Evolutionary conservation across 2,113 vertebrate genomes (phyloP).

Genomic region (Rallus limicola): DNA sequence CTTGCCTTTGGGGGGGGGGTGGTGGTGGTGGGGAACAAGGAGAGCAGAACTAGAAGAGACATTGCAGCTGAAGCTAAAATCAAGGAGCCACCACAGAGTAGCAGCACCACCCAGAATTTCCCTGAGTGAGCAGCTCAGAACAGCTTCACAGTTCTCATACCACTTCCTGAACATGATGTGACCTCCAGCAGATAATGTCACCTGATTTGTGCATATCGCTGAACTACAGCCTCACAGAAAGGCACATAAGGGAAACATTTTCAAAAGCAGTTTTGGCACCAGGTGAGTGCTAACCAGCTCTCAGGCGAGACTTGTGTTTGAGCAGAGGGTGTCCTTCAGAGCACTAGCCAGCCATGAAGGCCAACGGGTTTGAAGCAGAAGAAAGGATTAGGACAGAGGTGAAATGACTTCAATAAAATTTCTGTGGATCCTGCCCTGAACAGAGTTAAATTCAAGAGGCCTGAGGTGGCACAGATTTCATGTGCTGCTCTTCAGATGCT

Average conservation of each 20-base stretch:
- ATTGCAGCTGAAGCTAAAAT: neutral
- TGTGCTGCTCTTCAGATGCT: neutral
- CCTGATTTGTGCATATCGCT: neutral
- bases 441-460: neutral
- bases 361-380: neutral
- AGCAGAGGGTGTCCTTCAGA: neutral
- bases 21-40: neutral
- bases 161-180: rapidly evolving
- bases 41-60: neutral
- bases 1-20: neutral
- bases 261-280: neutral
- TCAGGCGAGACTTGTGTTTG: neutral
- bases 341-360: neutral
- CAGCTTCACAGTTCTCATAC: neutral
- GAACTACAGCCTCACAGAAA: neutral
- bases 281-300: neutral
- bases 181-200: neutral
- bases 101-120: rapidly evolving
- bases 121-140: neutral
- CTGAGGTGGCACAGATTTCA: neutral
- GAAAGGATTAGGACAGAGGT: neutral
- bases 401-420: neutral
- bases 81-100: neutral
- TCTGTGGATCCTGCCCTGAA: neutral
- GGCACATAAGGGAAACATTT: neutral